These are phyloP conservation scores for Numida meleagris DNA, from an alignment of 2,113 vertebrate genomes.

Conservation along the genomic window DNA sequence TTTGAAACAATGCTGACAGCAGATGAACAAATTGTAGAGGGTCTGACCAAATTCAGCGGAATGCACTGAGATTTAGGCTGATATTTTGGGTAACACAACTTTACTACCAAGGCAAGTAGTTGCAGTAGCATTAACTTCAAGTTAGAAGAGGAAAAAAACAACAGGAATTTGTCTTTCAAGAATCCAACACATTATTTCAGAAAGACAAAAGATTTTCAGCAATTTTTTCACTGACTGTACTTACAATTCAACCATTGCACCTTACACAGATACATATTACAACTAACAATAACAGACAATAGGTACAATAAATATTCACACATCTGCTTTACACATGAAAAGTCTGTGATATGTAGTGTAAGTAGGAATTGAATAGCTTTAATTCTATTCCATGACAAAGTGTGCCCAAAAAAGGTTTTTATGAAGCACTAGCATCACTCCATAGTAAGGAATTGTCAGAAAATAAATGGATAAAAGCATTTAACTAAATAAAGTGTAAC, in stretches of 20 bases:
- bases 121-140: background rate
- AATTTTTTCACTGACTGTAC: background rate
- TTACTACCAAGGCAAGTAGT: background rate
- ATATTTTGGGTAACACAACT: background rate
- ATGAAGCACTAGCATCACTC: background rate
- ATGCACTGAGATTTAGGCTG: fast-evolving
- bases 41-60: background rate
- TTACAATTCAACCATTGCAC: background rate
- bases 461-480: background rate
- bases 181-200: background rate
- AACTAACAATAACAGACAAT: background rate
- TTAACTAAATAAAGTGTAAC: background rate
- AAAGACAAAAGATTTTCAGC: background rate
- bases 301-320: background rate
- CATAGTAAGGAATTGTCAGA: background rate
- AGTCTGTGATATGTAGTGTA: background rate
- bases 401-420: background rate
- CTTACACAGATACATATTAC: background rate
- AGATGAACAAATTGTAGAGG: background rate
- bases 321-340: background rate
- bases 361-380: background rate
- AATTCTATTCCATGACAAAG: background rate
- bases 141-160: background rate
- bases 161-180: background rate
- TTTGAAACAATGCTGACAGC: background rate